These are phyloP conservation scores for Oikopleura dioica DNA, from an alignment of 23 tunicate species.

Conservation along the genomic window DNA sequence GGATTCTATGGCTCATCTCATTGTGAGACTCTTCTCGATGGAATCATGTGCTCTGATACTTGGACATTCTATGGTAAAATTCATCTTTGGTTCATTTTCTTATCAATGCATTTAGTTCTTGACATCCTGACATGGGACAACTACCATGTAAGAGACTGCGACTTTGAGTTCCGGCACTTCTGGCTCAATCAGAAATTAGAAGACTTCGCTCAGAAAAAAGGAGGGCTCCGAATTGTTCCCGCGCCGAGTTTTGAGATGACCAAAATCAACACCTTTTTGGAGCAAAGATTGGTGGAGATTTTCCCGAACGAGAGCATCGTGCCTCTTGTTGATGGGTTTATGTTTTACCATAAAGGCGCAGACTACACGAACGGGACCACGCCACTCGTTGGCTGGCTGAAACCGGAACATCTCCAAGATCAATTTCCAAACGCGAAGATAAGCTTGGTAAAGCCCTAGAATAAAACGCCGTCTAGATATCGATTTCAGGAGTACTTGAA, in stretches of 20 bases:
- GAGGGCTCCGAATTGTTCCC: slow-evolving; percentile 17
- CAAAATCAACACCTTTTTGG: slow-evolving; percentile 13
- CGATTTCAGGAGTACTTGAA: too few relatives aligned
- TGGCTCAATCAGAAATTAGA: slow-evolving; percentile 39
- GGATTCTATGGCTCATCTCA: slow-evolving; percentile 22
- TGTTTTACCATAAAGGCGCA: slow-evolving; percentile 57
- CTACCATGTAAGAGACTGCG: slow-evolving; percentile 19
- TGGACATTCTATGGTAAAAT: background rate
- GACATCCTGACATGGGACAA: background rate
- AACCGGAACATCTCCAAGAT: slow-evolving; percentile 14
- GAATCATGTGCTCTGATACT: background rate
- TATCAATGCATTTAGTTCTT: too few relatives aligned
- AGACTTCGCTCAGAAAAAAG: slow-evolving; percentile 19
- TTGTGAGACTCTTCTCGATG: slow-evolving; percentile 15
- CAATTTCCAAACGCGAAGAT: too few relatives aligned
- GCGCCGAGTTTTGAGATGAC: slow-evolving; percentile 18
- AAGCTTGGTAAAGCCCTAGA: too few relatives aligned
- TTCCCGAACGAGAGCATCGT: background rate
- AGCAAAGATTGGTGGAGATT: slow-evolving; percentile 17
- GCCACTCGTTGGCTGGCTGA: slow-evolving; percentile 74
- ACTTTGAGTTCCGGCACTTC: slow-evolving; percentile 60
- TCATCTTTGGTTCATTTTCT: too few relatives aligned
- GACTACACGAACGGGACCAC: slow-evolving; percentile 68
- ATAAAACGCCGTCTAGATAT: too few relatives aligned
- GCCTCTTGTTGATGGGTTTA: slow-evolving; percentile 26